Conservation (phyloP, 2,113 vertebrate genomes). For the Phaethon lepturus region DNA sequence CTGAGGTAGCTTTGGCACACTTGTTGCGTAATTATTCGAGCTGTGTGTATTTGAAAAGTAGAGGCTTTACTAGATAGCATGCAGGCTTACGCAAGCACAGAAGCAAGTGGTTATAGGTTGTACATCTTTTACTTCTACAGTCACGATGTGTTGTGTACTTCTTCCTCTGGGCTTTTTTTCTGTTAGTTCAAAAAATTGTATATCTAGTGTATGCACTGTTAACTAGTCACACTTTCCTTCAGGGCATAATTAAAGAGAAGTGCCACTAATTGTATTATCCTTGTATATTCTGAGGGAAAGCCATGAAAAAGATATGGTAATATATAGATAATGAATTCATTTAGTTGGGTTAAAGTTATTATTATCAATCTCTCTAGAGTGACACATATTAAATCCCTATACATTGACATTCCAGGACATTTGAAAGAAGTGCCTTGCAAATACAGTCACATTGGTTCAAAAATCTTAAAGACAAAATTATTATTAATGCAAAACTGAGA, state of each 20-base stretch:
- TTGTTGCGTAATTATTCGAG: not conserved
- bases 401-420: not conserved
- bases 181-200: not conserved
- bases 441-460: not conserved
- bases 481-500: not conserved
- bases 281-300: not conserved
- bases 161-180: not conserved
- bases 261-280: not conserved
- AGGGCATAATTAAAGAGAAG: not conserved
- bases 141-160: not conserved
- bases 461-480: not conserved
- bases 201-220: not conserved
- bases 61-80: not conserved
- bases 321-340: not conserved
- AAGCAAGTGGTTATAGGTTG: not conserved
- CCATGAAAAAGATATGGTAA: not conserved
- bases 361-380: not conserved
- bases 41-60: not conserved
- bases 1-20: slow-evolving; percentile 72
- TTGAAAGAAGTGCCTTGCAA: not conserved
- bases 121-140: not conserved
- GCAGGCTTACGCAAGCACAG: not conserved
- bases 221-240: not conserved
- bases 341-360: not conserved
- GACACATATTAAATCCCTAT: not conserved